Base-by-base conservation (phyloP, 2,888 invertebrate genomes). In the Tachystola acroxantha region DNA sequence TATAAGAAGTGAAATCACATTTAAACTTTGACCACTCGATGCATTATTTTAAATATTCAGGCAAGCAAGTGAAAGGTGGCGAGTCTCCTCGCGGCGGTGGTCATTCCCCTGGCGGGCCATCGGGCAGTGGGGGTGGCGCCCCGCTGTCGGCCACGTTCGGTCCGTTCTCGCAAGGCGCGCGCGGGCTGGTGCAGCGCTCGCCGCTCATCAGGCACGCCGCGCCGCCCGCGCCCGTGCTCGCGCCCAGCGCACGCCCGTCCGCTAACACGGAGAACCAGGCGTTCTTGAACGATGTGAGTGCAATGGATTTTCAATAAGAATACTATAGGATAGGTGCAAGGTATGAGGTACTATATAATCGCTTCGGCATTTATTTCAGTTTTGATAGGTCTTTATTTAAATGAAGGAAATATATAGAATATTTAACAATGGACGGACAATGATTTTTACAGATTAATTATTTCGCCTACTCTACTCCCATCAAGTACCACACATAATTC, bases 201-300 rank as follows among this genome's bases (percentile, higher is more conserved):
- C 94, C 96, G 11, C 88, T 98, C 20, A 96, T 98, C 42, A 92
- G 93, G 39, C 96, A 97, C 75, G 90, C 94, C 9, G 88, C 92
- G 34, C 91, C 91, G 4, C 90, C 37, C 81, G 90, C 47, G 84
- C 90, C 37, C 89, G 50, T 91, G 13, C 91, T 92, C 39, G 88
- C 91, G 10, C 92, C 92, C 40, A 89, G 90, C 32, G 92, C 93
- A 48, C 89, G 93, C 36, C 91, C 93, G 4, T 91, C 92, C 34
- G 93, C 93, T 42, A 94, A 95, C 69, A 89, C 91, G 0, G 98
- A 98, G 77, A 98, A 98, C 88, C 97, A 98, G 80, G 91, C 94
- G 32, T 98, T 98, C 71, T 88, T 98, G 30, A 96, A 96, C 64
- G 98, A 98, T 64, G 94, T 94, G 49, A 85, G 90, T 69, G 2